Percentiles rank a stretch among this genome's conserved stretches.
Conservation (phyloP, 2,888 invertebrate genomes). For the Dysmachus trigonus region DNA sequence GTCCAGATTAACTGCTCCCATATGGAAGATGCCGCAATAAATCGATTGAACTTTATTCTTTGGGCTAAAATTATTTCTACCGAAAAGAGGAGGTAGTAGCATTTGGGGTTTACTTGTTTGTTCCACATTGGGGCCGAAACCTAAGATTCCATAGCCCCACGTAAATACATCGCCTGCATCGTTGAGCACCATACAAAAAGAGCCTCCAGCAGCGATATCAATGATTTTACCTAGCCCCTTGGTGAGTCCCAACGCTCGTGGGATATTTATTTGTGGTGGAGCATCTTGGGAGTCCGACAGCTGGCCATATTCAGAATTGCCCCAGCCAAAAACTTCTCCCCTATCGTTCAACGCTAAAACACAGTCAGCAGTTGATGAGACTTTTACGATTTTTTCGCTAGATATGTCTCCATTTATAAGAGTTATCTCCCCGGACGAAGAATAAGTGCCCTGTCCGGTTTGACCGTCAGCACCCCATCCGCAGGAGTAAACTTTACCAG, state of each 20-base stretch:
- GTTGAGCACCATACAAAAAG: constrained; percentile 84
- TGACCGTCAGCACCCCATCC: constrained; percentile 97
- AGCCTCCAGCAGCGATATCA: constrained; percentile 86
- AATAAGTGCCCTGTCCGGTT: constrained; percentile 80
- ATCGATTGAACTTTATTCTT: constrained; percentile 73
- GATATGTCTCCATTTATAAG: constrained; percentile 82
- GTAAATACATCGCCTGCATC: constrained; percentile 85
- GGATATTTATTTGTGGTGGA: constrained; percentile 77
- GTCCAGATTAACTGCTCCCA: constrained; percentile 82
- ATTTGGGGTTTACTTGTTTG: constrained; percentile 73
- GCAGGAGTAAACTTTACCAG: constrained; percentile 85
- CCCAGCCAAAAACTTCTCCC: constrained; percentile 96
- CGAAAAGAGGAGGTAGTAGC: constrained; percentile 85
- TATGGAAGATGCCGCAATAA: constrained; percentile 77
- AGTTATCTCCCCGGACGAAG: constrained; percentile 69
- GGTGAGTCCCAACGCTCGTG: constrained; percentile 72
- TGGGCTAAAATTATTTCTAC: constrained; percentile 82
- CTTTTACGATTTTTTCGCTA: constrained; percentile 80
- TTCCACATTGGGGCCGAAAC: constrained; percentile 83
- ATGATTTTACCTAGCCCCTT: constrained; percentile 77
- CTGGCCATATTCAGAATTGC: constrained; percentile 94
- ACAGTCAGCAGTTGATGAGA: constrained; percentile 85
- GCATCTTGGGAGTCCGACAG: constrained; percentile 65
- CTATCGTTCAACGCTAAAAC: constrained; percentile 87
- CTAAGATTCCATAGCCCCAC: constrained; percentile 95